These are phyloP conservation scores for Brachypterus glaber DNA, from an alignment of 2,888 invertebrate genomes.

Conservation along the genomic window DNA sequence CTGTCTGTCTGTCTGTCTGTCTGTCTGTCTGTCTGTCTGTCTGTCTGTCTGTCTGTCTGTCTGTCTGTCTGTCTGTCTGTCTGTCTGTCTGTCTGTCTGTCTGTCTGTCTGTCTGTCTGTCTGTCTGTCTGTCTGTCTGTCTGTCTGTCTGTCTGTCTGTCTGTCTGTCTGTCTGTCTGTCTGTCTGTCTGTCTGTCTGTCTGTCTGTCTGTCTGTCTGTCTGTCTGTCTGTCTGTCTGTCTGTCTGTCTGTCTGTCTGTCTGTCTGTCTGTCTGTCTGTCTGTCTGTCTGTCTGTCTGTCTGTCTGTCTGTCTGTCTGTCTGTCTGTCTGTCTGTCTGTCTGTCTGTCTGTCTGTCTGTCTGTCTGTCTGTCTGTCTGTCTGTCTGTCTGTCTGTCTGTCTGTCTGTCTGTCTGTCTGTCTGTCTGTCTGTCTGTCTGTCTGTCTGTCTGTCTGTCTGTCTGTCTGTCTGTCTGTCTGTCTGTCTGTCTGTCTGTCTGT, in stretches of 20 bases:
- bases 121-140: conserved; percentile 1
- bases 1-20: conserved; percentile 1
- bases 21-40: conserved; percentile 1
- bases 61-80: conserved; percentile 1
- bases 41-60: conserved; percentile 1
- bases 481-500: conserved; percentile 1
- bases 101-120: conserved; percentile 1
- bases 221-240: conserved; percentile 1
- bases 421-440: conserved; percentile 1
- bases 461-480: conserved; percentile 1
- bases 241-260: conserved; percentile 1
- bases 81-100: conserved; percentile 1
- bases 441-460: conserved; percentile 1
- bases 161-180: conserved; percentile 1
- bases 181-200: conserved; percentile 1
- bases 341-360: conserved; percentile 1
- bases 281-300: conserved; percentile 1
- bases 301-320: conserved; percentile 1
- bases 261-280: conserved; percentile 1
- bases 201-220: conserved; percentile 1
- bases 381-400: conserved; percentile 1
- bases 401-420: conserved; percentile 1
- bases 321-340: conserved; percentile 1
- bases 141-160: conserved; percentile 1
- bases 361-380: conserved; percentile 1